phyloP scores from a whole-genome alignment of 2,888 invertebrate species.

The Nomada lathburiana region DNA sequence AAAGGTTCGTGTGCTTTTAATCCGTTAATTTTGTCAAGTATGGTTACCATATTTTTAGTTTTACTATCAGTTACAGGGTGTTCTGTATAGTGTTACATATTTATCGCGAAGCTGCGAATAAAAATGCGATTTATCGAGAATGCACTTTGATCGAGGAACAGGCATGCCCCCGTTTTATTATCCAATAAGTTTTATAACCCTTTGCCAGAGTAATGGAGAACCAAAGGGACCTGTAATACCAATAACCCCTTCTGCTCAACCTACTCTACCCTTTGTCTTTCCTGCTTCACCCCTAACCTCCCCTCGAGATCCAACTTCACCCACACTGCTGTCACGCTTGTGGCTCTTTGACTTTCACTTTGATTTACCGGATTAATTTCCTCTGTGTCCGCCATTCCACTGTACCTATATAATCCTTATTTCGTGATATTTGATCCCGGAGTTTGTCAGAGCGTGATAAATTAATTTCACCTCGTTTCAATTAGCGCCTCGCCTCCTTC shows the following conservation, averaged over 20 bases:
- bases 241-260: conserved; percentile 36
- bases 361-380: conserved; percentile 63
- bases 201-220: conserved; percentile 44
- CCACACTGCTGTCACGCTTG: conserved; percentile 34
- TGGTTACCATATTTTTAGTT: too few species aligned
- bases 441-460: conserved; percentile 29
- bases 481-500: background rate
- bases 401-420: conserved; percentile 40
- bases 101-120: background rate
- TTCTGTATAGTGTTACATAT: too few species aligned
- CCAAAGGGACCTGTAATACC: conserved; percentile 51
- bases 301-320: background rate
- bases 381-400: conserved; percentile 21
- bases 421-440: conserved; percentile 47
- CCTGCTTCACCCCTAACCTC: background rate
- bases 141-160: conserved; percentile 32
- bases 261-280: conserved; percentile 46
- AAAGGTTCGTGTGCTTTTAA: too few species aligned
- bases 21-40: too few species aligned
- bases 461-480: conserved; percentile 42
- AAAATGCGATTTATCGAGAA: background rate
- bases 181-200: conserved; percentile 45
- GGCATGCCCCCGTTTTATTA: conserved; percentile 35
- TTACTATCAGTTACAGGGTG: too few species aligned
- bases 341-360: conserved; percentile 51